These are phyloP conservation scores for Nebria salina DNA, from an alignment of 2,888 invertebrate genomes.

Conservation along the genomic window DNA sequence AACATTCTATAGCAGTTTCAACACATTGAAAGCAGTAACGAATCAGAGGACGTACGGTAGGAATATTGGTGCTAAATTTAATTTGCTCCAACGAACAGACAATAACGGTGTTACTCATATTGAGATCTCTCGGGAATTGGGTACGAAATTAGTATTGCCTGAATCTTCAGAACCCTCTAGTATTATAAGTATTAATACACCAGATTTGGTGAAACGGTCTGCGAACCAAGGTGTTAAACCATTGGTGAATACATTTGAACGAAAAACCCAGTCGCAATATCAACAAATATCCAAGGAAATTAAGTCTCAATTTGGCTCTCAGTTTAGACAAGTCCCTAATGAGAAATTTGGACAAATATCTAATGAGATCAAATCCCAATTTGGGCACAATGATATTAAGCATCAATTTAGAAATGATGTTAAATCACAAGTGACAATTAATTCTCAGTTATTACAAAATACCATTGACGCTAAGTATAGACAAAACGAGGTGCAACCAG, in stretches of 20 bases:
- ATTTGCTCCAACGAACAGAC: slow-evolving; percentile 63
- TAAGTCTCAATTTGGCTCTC: neutral
- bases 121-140: slow-evolving; percentile 59
- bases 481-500: neutral
- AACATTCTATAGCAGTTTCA: slow-evolving; percentile 60
- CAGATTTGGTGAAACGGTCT: slow-evolving; percentile 52
- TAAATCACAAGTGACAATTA: neutral
- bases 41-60: slow-evolving; percentile 58
- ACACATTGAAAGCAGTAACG: slow-evolving; percentile 60
- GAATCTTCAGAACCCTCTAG: slow-evolving; percentile 51
- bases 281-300: neutral
- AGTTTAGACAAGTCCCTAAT: neutral
- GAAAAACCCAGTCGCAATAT: slow-evolving; percentile 3
- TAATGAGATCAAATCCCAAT: neutral
- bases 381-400: neutral
- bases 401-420: neutral
- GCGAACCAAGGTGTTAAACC: neutral
- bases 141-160: slow-evolving; percentile 45
- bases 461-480: neutral
- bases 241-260: slow-evolving; percentile 5
- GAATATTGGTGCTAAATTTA: slow-evolving; percentile 56
- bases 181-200: slow-evolving; percentile 61
- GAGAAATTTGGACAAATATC: neutral
- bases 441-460: neutral
- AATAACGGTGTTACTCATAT: slow-evolving; percentile 65